phyloP scores from a whole-genome alignment of 2,797 vertebrate genomes.

The Pseudomugil gertrudae region DNA sequence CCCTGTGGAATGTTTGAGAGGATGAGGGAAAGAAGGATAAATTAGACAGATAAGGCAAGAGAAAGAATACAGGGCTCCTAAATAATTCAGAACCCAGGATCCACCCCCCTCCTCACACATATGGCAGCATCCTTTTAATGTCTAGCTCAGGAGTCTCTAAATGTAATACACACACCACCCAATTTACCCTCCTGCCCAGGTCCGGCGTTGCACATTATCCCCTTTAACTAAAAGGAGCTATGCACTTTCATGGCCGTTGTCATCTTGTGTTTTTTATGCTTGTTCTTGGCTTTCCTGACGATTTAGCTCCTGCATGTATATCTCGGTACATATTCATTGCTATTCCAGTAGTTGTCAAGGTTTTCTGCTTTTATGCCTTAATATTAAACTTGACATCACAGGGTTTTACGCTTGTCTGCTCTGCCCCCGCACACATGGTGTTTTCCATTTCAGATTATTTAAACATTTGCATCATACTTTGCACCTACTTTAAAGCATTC shows the following conservation, averaged over 20 bases:
- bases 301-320: conserved; percentile 36
- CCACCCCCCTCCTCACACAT: conserved; percentile 40
- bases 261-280: conserved; percentile 46
- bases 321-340: conserved; percentile 46
- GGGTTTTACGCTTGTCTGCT: conserved; percentile 54
- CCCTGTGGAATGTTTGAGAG: conserved; percentile 66
- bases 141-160: conserved; percentile 60
- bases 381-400: conserved; percentile 54
- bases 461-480: conserved; percentile 45
- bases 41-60: conserved; percentile 60
- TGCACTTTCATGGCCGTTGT: conserved; percentile 55
- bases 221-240: conserved; percentile 62
- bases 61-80: conserved; percentile 55
- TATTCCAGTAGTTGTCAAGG: conserved; percentile 44
- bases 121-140: conserved; percentile 47
- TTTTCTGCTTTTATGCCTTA: conserved; percentile 53
- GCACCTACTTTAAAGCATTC: conserved; percentile 42
- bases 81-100: conserved; percentile 73
- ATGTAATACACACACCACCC: conserved; percentile 38
- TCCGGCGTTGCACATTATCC: conserved; percentile 44
- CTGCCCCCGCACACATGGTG: conserved; percentile 21
- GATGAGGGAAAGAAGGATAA: conserved; percentile 55
- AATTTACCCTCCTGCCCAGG: neutral
- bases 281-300: conserved; percentile 33
- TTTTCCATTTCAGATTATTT: conserved; percentile 56